Base-by-base conservation (phyloP, 2,888 invertebrate genomes). In the Erebia palarica region DNA sequence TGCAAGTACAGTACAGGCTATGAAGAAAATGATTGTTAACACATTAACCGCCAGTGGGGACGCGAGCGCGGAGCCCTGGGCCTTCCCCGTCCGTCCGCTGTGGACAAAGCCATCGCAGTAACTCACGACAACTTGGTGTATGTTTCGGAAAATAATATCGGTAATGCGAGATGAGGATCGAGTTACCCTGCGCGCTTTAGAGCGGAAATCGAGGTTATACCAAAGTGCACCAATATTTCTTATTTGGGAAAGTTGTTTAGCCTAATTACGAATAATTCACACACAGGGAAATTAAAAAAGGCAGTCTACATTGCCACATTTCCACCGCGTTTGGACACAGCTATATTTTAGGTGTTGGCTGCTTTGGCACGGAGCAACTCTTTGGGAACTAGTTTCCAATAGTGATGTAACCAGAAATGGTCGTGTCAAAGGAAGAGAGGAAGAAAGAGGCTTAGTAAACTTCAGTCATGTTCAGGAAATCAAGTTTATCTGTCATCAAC, bases 41-140 rank as follows among this genome's bases (percentile, higher is more conserved):
- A 92, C 92, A 93, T 83, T 88, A 93, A 91, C 91, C 92, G 93
- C 93, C 93, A 93, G 88, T 93, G 93, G 75, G 93, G 93, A 78
- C 87, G 86, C 80, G 91, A 91, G 74, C 79, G 80, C 90, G 89
- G 77, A 89, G 91, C 90, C 91, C 91, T 79, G 66, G 89, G 82
- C 53, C 60, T 21, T 75, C 75, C 76, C 74, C 80, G 78, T 70
- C 83, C 88, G 86, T 86, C 86, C 85, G 80, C 78, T 69, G 78
- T 76, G 78, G 81, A 75, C 83, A 81, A 79, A 83, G 85, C 81
- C 91, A 92, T 92, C 81, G 85, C 83, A 84, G 82, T 84, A 84
- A 88, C 87, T 86, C 81, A 80, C 82, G 77, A 81, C 44, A 80
- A 75, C 77, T 76, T 77, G 75, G 86, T 89, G 81, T 89, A 80